These are phyloP conservation scores for Phocoena sinus DNA, from an alignment of 2,113 vertebrate species.

Conservation along the genomic window DNA sequence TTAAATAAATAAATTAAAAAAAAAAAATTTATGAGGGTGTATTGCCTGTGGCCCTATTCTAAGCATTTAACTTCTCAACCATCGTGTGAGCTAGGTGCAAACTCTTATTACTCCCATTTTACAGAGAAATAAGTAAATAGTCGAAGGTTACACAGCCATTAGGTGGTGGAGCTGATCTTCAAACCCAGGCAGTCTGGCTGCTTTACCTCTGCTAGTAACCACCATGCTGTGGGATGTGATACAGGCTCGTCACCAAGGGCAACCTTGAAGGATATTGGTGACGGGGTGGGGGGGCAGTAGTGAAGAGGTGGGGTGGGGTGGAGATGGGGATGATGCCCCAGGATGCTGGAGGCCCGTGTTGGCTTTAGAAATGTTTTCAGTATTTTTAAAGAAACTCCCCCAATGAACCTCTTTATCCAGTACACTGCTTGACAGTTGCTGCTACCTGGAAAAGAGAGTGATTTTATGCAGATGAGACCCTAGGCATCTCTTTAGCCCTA, in stretches of 20 bases:
- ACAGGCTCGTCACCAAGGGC: not conserved
- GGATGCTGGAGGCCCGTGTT: not conserved
- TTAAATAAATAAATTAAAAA: no score
- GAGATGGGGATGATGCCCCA: not conserved
- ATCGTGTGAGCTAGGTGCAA: not conserved
- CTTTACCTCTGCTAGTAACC: not conserved
- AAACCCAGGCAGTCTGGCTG: not conserved
- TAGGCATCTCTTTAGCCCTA: not conserved
- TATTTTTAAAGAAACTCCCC: not conserved
- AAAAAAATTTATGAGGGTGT: not conserved
- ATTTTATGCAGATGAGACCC: not conserved
- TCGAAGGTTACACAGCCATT: not conserved
- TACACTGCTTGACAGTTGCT: not conserved
- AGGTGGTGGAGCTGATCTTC: not conserved
- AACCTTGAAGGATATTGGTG: not conserved
- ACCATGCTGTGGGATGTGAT: not conserved
- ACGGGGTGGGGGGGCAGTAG: accelerated
- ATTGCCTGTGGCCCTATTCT: not conserved
- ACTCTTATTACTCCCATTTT: not conserved
- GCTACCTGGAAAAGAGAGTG: not conserved
- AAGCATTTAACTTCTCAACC: not conserved
- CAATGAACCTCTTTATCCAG: not conserved
- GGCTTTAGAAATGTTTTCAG: not conserved
- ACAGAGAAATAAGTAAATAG: not conserved
- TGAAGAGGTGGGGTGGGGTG: not conserved